Evolutionary conservation across 2,113 vertebrate species (phyloP).

Genomic region (Cottus gobio): DNA sequence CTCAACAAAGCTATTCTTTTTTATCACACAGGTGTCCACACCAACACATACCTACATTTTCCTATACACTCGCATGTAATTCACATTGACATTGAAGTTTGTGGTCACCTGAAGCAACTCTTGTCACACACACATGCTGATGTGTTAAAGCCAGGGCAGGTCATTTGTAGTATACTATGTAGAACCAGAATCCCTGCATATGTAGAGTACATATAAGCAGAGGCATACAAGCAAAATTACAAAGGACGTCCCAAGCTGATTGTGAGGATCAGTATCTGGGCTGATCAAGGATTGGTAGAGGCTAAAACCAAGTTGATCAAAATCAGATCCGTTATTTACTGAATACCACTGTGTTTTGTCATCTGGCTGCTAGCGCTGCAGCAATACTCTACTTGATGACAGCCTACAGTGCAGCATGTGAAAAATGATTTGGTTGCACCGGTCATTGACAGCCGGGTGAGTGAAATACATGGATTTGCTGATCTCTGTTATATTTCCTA

Average conservation of each 20-base stretch:
- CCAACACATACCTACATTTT: neutral
- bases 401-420: no score
- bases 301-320: neutral
- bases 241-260: no score
- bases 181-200: neutral
- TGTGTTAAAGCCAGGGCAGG: neutral
- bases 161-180: neutral
- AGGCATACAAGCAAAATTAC: neutral
- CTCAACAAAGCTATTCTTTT: neutral
- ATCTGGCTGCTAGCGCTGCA: neutral
- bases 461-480: neutral
- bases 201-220: neutral
- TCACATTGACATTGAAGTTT: neutral
- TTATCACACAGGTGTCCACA: neutral
- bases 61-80: neutral
- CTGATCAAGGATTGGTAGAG: neutral
- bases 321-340: neutral
- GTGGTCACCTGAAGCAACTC: conserved; percentile 1
- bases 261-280: neutral
- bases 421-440: neutral
- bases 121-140: neutral
- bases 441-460: neutral
- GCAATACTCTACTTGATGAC: neutral
- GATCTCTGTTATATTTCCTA: neutral
- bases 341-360: neutral